Base-by-base conservation (phyloP, 2,888 invertebrate species). In the Seira ritae region DNA sequence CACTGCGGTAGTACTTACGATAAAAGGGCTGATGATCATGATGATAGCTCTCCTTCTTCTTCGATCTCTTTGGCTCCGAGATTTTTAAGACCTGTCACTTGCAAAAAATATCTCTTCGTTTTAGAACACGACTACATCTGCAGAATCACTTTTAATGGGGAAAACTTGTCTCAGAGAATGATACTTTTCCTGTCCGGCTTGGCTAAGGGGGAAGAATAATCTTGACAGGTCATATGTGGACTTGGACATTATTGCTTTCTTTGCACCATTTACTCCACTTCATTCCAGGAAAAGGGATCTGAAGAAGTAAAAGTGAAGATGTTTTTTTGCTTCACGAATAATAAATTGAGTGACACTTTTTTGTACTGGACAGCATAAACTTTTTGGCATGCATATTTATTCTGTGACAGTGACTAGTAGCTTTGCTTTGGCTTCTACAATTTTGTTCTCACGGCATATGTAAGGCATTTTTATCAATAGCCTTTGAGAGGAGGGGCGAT, bases 41-140 rank as follows among this genome's bases (percentile, higher is more conserved):
- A 76, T 81, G 76, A 46, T 55, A 50, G 73, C 76, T 73, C 74
- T 73, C 82, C n/a, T 82, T 81, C 81, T 81, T 77, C 82, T 82
- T 82, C 82, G 82, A 82, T 82, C 82, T 55, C 70, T 31, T 74
- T 67, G 12, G 42, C 10, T 22, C 67, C 31, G 62, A 19, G 22
- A 75, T 62, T 8, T 8, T 6, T 8, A 42, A 82, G 76, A 82
- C 73, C 82, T 82, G 82, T 82, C 82, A 82, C 69, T 82, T 82
- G 82, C 82, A 82, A 82, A 82, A 75, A 70, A 81, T 69, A 55
- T 77, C 69, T 70, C 60, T 46, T 24, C 42, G 17, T 66, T 80
- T 81, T 81, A 17, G 42, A 71, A 65, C 10, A 78, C 67, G 42
- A 65, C 72, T 79, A 22, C 8, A 19, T 75, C 23, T 6, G 2